phyloP scores from a whole-genome alignment of 2,113 vertebrate species.

The Thymallus thymallus region DNA sequence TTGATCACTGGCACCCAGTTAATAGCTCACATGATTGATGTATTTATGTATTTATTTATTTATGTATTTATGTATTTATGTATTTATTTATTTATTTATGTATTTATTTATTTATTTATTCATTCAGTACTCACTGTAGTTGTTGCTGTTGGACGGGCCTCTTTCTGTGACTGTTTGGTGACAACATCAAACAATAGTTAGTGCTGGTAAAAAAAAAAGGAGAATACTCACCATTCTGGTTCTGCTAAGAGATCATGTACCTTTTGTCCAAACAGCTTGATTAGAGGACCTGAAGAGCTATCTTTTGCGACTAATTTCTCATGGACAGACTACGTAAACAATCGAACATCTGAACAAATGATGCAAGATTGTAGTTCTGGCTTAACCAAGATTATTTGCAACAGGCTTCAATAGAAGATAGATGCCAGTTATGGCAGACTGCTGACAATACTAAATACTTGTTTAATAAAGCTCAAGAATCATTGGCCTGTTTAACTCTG shows the following conservation, averaged over 20 bases:
- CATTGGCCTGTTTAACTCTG: neutral
- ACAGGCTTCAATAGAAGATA: slow-evolving; percentile 10
- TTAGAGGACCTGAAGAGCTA: slow-evolving; percentile 25
- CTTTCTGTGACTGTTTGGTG: slow-evolving; percentile 66
- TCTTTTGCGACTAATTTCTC: slow-evolving; percentile 3
- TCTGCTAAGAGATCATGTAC: slow-evolving; percentile 24
- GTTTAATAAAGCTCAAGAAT: neutral
- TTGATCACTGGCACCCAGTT: neutral
- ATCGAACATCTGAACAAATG: no score
- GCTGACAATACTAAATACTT: slow-evolving; percentile 15
- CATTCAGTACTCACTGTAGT: slow-evolving; percentile 66
- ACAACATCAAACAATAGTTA: slow-evolving; percentile 55
- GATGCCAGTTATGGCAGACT: neutral
- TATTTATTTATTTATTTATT: neutral
- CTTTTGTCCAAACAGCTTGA: slow-evolving; percentile 30
- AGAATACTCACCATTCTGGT: slow-evolving; percentile 15
- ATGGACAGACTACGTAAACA: neutral
- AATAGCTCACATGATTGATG: no score
- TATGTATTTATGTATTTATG: no score
- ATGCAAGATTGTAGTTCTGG: no score
- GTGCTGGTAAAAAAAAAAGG: slow-evolving; percentile 6
- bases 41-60: neutral
- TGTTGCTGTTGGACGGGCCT: slow-evolving; percentile 54
- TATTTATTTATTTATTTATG: no score
- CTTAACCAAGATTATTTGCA: neutral